phyloP scores from a whole-genome alignment of 2,888 invertebrate species.

The Mechanitis mazaeus region DNA sequence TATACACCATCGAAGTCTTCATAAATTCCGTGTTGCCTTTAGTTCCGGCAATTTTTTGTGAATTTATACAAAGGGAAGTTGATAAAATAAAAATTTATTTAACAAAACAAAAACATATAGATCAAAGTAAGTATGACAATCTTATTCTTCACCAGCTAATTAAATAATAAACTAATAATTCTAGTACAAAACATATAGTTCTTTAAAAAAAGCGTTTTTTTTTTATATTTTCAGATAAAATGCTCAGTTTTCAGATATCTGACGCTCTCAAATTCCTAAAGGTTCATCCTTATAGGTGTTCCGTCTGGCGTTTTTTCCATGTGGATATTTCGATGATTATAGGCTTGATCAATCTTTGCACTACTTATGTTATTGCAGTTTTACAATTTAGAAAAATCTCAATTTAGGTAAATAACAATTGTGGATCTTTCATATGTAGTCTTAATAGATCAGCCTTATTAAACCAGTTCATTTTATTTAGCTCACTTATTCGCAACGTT shows the following conservation, averaged over 20 bases:
- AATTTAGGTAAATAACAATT: too few species aligned
- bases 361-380: constrained; percentile 27
- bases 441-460: too few species aligned
- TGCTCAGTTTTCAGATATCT: neutral
- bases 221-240: neutral
- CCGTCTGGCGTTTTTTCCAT: constrained; percentile 19
- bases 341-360: constrained; percentile 12
- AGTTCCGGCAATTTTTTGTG: constrained; percentile 12
- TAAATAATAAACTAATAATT: too few species aligned
- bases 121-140: too few species aligned
- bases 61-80: constrained; percentile 13
- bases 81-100: constrained; percentile 13
- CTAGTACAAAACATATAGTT: too few species aligned
- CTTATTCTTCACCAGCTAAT: too few species aligned
- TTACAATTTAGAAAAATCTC: constrained; percentile 18
- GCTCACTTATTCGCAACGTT: too few species aligned
- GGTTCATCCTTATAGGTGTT: constrained; percentile 10
- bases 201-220: too few species aligned
- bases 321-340: constrained; percentile 22
- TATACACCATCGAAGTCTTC: neutral
- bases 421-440: too few species aligned
- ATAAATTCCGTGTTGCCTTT: constrained; percentile 9
- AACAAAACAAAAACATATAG: too few species aligned
- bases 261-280: constrained; percentile 15
- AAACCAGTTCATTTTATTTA: too few species aligned